Base-by-base conservation (phyloP, 37 sponge, comb jelly and placozoan genomes). In the Theonella swinhoei region DNA sequence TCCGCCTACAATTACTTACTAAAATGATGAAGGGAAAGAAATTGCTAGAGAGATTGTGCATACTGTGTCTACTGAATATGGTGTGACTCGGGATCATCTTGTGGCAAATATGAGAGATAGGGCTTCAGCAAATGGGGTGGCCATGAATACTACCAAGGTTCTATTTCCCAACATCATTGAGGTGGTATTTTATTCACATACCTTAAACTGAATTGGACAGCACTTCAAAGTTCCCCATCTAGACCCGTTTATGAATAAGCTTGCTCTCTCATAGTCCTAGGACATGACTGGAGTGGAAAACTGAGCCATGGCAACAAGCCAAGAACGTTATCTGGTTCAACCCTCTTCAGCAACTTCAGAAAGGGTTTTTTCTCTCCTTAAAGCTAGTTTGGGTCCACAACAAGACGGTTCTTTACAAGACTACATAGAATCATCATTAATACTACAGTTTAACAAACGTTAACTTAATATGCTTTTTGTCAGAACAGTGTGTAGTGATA, bases 181-280 rank as follows among this genome's bases (percentile, higher is more conserved):
- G 8, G 67, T 78, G 4, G 67, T 65, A 14, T 78, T 65, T 37
- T 43, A 17, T 9, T 40, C 60, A 24, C 76, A 43, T 39, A 40
- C 74, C 9, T 14, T 72, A 23, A 40, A 72, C 40, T 11, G 14
- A 19, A 40, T 29, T 8, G 76, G 60, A 25, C 8, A 43, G 58
- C 31, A 75, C 23, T 75, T 75, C 32, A 5, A 31, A 4, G 34
- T 39, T 35, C 83, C 83, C 7, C 20, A 19, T 7, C 75, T 83
- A 9, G 28, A 40, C 58, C 19, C 4, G 42, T 34, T 24, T 32
- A 31, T 80, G 81, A 71, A 38, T 67, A 3, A 78, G 79, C 39
- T 34, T 64, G 22, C 62, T 78, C 41, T 33, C 66, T 26, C 80
- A 67, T 33, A 80, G 80, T 39, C 69, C 80, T 17, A 3, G 28